These are phyloP conservation scores for Notolabrus celidotus DNA, from an alignment of 2,797 vertebrate species.

Conservation along the genomic window DNA sequence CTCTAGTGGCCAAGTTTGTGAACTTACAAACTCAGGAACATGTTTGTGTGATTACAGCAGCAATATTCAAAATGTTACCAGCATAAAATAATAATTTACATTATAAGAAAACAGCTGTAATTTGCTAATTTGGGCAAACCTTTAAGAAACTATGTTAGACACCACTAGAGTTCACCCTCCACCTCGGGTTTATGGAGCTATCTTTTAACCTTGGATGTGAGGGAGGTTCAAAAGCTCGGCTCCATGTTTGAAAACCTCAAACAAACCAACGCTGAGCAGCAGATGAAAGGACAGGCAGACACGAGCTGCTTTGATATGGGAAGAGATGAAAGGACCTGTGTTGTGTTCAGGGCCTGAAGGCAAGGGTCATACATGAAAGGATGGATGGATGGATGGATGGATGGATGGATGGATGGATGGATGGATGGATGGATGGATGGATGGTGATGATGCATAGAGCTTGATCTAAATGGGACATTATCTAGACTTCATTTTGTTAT, in stretches of 20 bases:
- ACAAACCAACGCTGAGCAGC: not conserved
- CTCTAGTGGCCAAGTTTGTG: conserved; percentile 30
- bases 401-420: not conserved
- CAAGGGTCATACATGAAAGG: not conserved
- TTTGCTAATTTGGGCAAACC: not conserved
- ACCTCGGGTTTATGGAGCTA: not conserved
- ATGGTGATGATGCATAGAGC: not conserved
- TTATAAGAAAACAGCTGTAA: no score
- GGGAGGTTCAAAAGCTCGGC: not conserved
- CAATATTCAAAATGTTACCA: no score
- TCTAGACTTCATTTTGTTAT: not conserved
- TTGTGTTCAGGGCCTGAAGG: not conserved
- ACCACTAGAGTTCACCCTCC: not conserved
- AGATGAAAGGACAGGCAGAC: not conserved
- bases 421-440: not conserved
- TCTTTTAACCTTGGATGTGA: not conserved
- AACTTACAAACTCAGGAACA: not conserved
- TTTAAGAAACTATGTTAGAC: not conserved
- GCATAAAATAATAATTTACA: no score
- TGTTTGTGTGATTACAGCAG: not conserved
- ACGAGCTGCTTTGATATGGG: not conserved
- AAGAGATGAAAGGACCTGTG: not conserved
- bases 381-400: not conserved
- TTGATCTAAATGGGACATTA: not conserved
- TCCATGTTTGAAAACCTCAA: not conserved